Evolutionary conservation across 2,888 invertebrate genomes (phyloP).

Genomic region (Agriotes lineatus): DNA sequence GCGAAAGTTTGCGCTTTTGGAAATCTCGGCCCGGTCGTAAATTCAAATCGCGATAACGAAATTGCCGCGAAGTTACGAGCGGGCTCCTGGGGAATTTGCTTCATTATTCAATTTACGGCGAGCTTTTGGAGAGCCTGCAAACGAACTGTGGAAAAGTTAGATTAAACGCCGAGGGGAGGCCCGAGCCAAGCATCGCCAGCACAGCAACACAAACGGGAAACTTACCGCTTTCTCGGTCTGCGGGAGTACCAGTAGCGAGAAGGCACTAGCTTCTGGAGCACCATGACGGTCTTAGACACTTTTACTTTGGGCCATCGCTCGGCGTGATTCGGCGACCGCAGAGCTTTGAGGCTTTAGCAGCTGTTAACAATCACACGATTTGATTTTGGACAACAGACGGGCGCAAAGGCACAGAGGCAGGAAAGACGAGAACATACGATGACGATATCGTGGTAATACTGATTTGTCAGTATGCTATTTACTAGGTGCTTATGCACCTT

Average conservation of each 20-base stretch:
- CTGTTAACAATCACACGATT: no score
- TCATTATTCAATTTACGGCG: slow-evolving; percentile 21
- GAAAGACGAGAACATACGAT: no score
- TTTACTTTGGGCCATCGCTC: slow-evolving; percentile 18
- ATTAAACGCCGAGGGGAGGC: not conserved
- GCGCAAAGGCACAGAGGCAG: no score
- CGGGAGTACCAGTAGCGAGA: slow-evolving; percentile 63
- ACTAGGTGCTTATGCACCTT: no score
- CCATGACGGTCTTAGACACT: slow-evolving; percentile 57
- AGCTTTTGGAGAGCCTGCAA: not conserved
- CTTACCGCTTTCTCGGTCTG: slow-evolving; percentile 61
- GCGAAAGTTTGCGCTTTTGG: not conserved
- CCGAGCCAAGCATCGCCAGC: not conserved
- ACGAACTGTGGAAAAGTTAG: not conserved
- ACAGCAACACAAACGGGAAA: slow-evolving; percentile 30
- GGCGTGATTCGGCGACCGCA: not conserved
- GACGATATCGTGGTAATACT: no score
- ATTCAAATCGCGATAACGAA: slow-evolving; percentile 16
- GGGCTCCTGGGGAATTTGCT: not conserved
- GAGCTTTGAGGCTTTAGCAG: no score
- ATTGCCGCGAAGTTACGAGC: slow-evolving; percentile 2
- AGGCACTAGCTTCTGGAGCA: slow-evolving; percentile 63
- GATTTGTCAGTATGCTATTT: no score
- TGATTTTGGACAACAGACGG: no score
- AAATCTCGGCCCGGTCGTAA: not conserved